Evolutionary conservation across 2,888 invertebrate genomes (phyloP), one percentile per base, ranked within the genome.

Genomic region (Rotaria magnacalcarata): DNA sequence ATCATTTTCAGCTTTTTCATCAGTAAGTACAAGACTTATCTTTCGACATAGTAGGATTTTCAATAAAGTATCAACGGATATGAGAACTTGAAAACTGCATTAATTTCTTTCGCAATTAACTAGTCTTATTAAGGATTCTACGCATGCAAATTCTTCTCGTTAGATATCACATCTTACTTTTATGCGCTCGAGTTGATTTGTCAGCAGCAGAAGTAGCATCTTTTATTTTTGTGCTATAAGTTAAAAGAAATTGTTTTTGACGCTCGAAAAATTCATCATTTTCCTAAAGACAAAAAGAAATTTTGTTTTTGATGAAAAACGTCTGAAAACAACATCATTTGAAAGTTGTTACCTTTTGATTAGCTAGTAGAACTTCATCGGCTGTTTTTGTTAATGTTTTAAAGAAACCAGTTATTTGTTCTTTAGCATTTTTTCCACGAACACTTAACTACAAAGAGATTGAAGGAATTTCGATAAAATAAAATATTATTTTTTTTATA

Each of bases 261-360:
- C 95, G 95, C 90, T 99, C 98, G 91, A 99, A 99, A 92, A 97
- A 98, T 88, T 99, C 98, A 92, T 99, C 97, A 0, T 96, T 96
- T 92, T 99, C 99, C 88, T 92, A 89, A 16, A 88, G 85, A 74
- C 21, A 74, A n/a, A 47, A 8, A 50, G 50, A 50, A 34, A 34
- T 34, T 34, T 34, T 50, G 50, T 50, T 50, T 50, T 50, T 50
- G 14, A 50, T 11, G 8, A 50, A 14, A 8, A 50, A 50, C 8
- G 4, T 14, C 8, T 8, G 14, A 50, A 50, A 50, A 14, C 8
- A 50, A 50, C 50, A 50, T 50, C 50, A 14, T 50, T 50, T 14
- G 50, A 50, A 0, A 50, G 8, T 2, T 34, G 34, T 84, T n/a
- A 54, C 90, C 89, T 96, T 94, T 60, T 98, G 97, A 0, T 96